A percentile compares a stretch with the other conserved stretches of the same genome.
These are phyloP conservation scores for Triplophysa dalaica DNA, from an alignment of 2,113 vertebrate genomes.

Conservation along the genomic window DNA sequence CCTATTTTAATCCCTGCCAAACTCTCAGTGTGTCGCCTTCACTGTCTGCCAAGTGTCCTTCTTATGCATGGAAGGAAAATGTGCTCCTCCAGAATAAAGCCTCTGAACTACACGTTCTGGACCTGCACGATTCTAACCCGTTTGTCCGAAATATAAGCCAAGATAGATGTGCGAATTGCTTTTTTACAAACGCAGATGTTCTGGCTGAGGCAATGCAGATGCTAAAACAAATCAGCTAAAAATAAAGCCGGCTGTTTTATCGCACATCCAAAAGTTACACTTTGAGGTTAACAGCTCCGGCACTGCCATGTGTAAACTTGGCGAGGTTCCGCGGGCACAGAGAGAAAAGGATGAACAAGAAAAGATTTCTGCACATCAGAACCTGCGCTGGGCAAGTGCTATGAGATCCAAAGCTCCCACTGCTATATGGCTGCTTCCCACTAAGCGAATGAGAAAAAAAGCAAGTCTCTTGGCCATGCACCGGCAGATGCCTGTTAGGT, in stretches of 20 bases:
- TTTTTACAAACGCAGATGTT: conserved; percentile 59
- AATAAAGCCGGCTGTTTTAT: conserved; percentile 53
- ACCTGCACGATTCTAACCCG: conserved; percentile 6
- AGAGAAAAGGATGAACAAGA: conserved; percentile 47
- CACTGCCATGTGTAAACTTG: conserved; percentile 17
- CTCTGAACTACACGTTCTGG: neutral
- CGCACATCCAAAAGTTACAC: conserved; percentile 42
- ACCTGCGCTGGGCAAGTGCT: conserved; percentile 51
- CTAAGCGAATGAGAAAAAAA: conserved; percentile 60
- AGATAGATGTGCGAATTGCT: conserved; percentile 4
- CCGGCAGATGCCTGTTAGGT: conserved; percentile 58
- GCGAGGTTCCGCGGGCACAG: conserved; percentile 4
- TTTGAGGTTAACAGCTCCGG: conserved; percentile 33
- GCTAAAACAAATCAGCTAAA: conserved; percentile 63
- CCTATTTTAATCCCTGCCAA: conserved; percentile 1
- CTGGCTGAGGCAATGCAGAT: conserved; percentile 60
- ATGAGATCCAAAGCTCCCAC: conserved; percentile 77
- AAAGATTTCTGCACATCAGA: conserved; percentile 49
- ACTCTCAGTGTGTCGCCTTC: neutral
- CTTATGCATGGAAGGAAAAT: neutral
- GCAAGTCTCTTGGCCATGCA: conserved; percentile 65
- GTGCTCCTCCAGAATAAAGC: neutral
- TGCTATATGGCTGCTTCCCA: conserved; percentile 66
- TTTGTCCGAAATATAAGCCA: conserved; percentile 25
- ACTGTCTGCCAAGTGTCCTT: neutral